Evolutionary conservation across 2,113 vertebrate genomes (phyloP), one percentile per base, ranked within the genome.

Genomic region (Tylochromis polylepis): DNA sequence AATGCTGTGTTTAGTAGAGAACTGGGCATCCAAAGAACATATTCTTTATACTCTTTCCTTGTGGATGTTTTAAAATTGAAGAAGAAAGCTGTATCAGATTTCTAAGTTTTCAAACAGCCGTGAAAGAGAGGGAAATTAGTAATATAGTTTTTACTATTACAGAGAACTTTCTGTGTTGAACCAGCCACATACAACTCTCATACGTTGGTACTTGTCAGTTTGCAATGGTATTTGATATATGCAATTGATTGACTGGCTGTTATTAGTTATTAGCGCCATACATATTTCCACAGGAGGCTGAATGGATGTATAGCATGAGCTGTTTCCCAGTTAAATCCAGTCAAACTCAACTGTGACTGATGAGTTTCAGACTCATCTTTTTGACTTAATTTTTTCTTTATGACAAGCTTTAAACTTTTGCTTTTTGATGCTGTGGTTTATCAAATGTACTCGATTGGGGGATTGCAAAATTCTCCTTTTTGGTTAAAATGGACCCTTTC

Each of bases 401-500:
- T n/a, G 10, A 36, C 2, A 8, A n/a, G 60, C 31, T 65, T 3
- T 36, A n/a, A 65, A 65, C 2, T 1, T 65, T 38, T 65, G 18
- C 60, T 65, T 65, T 65, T 65, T 65, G 20, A 41, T 75, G 70
- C 24, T 51, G 15, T 51, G 24, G 43, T 75, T 75, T 75, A 29
- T 31, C 27, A 75, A 20, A 75, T 20, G 24, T 51, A 8, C 43
- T 51, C 3, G 0, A 2, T 49, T 20, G 14, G 9, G 16, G 5
- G 16, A 49, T 51, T 75, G 10, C 24, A 75, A 51, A 51, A 75
- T 1, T 4, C 6, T 51, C 70, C 15, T 3, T 5, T 53, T 51
- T 2, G 0, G 10, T 75, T 51, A 5, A 12, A 75, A 75, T 49
- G 4, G 27, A 12, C 43, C 67, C 15, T 49, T 24, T 49, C 0